phyloP scores from a whole-genome alignment of 2,888 invertebrate species.

The Synergus japonicus region DNA sequence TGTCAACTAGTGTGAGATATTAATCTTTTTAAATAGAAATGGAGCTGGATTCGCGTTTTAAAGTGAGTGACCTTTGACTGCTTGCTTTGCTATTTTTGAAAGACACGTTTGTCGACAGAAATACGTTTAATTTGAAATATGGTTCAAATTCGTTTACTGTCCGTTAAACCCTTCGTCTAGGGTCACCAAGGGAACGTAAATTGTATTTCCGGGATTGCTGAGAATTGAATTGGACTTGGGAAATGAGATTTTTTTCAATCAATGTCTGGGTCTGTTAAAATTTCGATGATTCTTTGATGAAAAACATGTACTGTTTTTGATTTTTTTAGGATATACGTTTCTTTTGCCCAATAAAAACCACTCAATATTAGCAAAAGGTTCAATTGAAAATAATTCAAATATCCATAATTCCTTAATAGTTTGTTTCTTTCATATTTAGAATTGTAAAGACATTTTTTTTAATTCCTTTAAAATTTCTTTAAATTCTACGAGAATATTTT shows the following conservation, averaged over 20 bases:
- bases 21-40: not conserved
- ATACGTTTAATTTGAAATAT: slow-evolving; percentile 2
- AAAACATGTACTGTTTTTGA: not conserved
- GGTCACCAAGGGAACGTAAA: slow-evolving; percentile 30
- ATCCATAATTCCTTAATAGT: no score
- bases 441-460: no score
- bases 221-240: slow-evolving; percentile 29
- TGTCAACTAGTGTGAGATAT: not conserved
- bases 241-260: slow-evolving; percentile 24
- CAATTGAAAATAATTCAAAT: no score
- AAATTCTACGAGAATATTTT: no score
- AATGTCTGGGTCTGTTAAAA: slow-evolving; percentile 15
- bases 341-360: no score
- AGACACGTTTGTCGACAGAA: not conserved
- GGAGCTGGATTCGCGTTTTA: slow-evolving; percentile 13
- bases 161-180: slow-evolving; percentile 25
- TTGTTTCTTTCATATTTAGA: no score
- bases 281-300: slow-evolving; percentile 16
- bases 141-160: slow-evolving; percentile 26
- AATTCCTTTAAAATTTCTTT: no score
- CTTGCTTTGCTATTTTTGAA: not conserved
- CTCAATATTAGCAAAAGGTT: no score
- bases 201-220: slow-evolving; percentile 36
- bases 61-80: slow-evolving; percentile 4
- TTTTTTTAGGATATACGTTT: not conserved